Evolutionary conservation across 92 coral and sea anemone species (phyloP), one percentile per base, ranked within the genome.

Genomic region (Zoanthus sansibaricus): DNA sequence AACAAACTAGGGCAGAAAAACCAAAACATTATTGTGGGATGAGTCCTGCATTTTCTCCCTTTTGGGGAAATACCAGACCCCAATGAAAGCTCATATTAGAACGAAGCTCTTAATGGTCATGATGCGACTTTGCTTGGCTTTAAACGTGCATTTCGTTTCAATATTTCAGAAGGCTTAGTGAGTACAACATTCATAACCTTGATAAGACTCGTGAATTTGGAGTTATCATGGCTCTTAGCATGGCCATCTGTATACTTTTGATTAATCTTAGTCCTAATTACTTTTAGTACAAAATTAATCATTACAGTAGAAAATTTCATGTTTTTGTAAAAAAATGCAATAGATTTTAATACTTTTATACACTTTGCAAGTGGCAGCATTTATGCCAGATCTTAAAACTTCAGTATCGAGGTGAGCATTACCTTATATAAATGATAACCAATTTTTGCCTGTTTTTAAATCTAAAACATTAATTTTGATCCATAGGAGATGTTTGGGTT

Each of bases 1-100:
- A 71, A 45, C 90, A 87, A 77, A 61, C 64, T 67, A 49, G 66
- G 15, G 77, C 64, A 64, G 80, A 84, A 84, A 84, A 84, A 84
- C 51, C 79, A 33, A 83, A 83, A 80, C 31, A 52, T 44, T 80
- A 80, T 80, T 56, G 55, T 56, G 74, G 86, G 56, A 56, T 80
- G 86, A 59, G 44, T 66, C 55, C 86, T 80, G 72, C 6, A 56
- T 30, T 9, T 30, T 80, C 86, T 77, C 45, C 82, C 20, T 47
- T 77, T 77, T 77, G 82, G 82, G 69, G 14, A 54, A 77, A 77
- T 68, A 68, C 82, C 69, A 44, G 82, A 25, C 82, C 82, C 66
- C 67, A 54, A 12, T n/a, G 88, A 73, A 85, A 48, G 47, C 56
- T 83, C 2, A 69, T 21, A 47, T 18, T 69, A 83, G 87, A 83